Evolutionary conservation across 2,888 invertebrate species (phyloP), one percentile per base, ranked within the genome.

Genomic region (Lithodes maja): DNA sequence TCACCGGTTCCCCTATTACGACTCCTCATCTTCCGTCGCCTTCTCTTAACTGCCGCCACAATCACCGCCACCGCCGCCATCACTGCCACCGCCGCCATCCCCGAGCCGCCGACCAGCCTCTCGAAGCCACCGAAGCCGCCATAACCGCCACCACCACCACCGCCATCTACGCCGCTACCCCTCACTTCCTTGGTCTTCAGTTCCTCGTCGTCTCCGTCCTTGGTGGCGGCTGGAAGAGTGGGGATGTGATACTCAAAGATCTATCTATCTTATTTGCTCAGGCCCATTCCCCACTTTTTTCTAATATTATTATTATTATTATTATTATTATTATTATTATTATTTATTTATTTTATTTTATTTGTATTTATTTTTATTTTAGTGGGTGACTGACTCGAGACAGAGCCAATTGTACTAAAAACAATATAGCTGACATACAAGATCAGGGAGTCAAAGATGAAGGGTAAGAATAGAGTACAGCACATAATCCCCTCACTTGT

Each of bases 51-150:
- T n/a, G 17, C 71, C 71, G n/a, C 71, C 12, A n/a, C n/a, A 9
- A 71, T 3, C 12, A n/a, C 71, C 71, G 71, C 71, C 71, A n/a
- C 71, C 71, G 71, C 71, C 71, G 17, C 71, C 71, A 71, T n/a
- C 71, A 9, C 71, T 3, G 15, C 71, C 71, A n/a, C 71, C 12
- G 71, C 71, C 71, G 71, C 71, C 71, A 71, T 71, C 71, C 71
- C 71, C 7, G 71, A 71, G 15, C 71, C 71, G 3, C 71, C 71
- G 3, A 71, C 15, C n/a, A 71, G n/a, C 71, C 71, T n/a, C 71
- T 71, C 71, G 15, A 71, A 71, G n/a, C 71, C 71, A 3, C 71
- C n/a, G 15, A 71, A 7, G 7, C 71, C 71, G 7, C 71, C 71
- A 3, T n/a, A 3, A n/a, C 17, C 71, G 71, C 17, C 71, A n/a